These are phyloP conservation scores for Lamellibrachia columna DNA, from an alignment of 2,888 invertebrate genomes.

Conservation along the genomic window DNA sequence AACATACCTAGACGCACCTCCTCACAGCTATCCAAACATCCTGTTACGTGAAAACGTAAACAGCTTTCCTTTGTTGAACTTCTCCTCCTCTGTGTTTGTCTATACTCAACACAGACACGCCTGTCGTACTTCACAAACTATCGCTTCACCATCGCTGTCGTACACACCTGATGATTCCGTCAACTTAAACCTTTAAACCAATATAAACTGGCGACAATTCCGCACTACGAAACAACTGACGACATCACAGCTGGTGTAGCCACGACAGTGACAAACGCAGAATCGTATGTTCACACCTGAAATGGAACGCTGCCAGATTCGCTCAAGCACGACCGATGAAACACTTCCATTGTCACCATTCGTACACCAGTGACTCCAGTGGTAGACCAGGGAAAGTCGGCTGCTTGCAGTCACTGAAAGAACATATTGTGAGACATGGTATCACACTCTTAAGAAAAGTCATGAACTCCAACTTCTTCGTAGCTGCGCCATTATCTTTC, in stretches of 20 bases:
- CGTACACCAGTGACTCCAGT: neutral
- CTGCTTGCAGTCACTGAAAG: neutral
- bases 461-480: neutral
- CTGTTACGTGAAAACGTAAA: neutral
- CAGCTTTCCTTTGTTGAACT: neutral
- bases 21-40: neutral
- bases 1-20: neutral
- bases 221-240: neutral
- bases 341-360: neutral
- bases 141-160: neutral
- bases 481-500: neutral
- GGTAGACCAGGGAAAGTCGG: neutral
- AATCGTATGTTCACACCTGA: neutral
- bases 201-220: neutral
- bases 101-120: neutral
- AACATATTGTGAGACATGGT: neutral
- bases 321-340: neutral
- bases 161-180: neutral
- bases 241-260: neutral
- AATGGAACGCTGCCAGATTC: conserved; percentile 16
- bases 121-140: neutral
- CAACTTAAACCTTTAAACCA: neutral
- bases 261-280: neutral
- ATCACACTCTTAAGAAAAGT: neutral
- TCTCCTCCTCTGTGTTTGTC: neutral